Base-by-base conservation (phyloP, 2,888 invertebrate species). In the Drosophila paranaensis region DNA sequence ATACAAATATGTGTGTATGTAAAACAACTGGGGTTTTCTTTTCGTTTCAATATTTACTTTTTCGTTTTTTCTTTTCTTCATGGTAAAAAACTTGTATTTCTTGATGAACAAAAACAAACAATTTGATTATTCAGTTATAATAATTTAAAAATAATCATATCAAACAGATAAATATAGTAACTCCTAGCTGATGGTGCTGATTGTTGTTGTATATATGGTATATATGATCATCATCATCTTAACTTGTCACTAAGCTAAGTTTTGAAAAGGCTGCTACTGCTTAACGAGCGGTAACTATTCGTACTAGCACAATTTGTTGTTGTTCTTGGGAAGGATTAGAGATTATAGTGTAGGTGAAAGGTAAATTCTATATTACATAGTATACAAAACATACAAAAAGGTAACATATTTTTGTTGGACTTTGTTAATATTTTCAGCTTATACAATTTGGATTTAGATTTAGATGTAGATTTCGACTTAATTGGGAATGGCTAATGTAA, bases 91-190 rank as follows among this genome's bases (percentile, higher is more conserved):
- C 83, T 68, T 84, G 79, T 87, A 87, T 89, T 87, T 79, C 74
- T 74, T 83, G 79, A 74, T 83, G 85, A 89, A 89, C 84, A 85
- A 85, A 85, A 89, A 85, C 82, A 82, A 82, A 82, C 88, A 85
- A 74, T 89, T 87, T 76, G 84, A 85, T 85, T 87, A 84, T 79
- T 84, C 68, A 71, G 76, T 87, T 87, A 75, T 62, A 53, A 77
- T 86, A 80, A 75, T 69, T 61, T 76, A 73, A 61, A 89, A 84
- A 89, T 89, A 87, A 84, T 89, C 84, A 81, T 78, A 62, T 71
- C 84, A 85, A 85, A 85, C 89, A 85, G 84, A 85, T 89, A 71
- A 77, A 64, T 74, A 78, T 79, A 75, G 63, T 79, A 73, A 81
- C 50, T 65, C 70, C 81, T 78, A 89, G 78, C 78, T 71, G 64